phyloP scores from a whole-genome alignment of 2,113 vertebrate species.

The Dendropsophus ebraccatus region DNA sequence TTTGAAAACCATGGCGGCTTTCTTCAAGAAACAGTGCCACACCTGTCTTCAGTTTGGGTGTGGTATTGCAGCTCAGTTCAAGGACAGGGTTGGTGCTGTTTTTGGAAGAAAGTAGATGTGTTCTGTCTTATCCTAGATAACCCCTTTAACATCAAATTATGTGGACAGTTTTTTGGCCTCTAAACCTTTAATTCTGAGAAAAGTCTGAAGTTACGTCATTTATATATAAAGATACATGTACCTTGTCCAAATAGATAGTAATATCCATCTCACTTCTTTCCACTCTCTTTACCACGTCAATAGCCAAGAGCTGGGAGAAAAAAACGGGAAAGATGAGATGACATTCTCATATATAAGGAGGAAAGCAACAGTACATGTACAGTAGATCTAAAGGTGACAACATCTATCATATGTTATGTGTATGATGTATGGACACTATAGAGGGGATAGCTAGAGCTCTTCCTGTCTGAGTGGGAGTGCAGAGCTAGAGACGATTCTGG shows the following conservation, averaged over 20 bases:
- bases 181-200: background rate
- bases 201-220: no score
- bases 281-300: background rate
- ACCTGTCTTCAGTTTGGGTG: no score
- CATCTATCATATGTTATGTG: no score
- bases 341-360: background rate
- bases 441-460: no score
- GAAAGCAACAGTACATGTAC: background rate
- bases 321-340: background rate
- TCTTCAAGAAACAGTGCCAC: no score
- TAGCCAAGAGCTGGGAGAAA: conserved; percentile 1
- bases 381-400: background rate
- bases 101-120: no score
- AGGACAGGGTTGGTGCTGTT: no score
- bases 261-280: background rate
- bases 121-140: no score
- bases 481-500: no score
- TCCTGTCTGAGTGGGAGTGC: no score
- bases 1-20: background rate
- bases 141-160: background rate
- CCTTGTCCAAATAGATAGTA: conserved; percentile 13
- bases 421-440: no score
- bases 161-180: background rate
- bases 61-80: no score
- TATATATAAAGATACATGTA: background rate